Conservation (phyloP, 2,113 vertebrate species). For the Chaetura pelagica region DNA sequence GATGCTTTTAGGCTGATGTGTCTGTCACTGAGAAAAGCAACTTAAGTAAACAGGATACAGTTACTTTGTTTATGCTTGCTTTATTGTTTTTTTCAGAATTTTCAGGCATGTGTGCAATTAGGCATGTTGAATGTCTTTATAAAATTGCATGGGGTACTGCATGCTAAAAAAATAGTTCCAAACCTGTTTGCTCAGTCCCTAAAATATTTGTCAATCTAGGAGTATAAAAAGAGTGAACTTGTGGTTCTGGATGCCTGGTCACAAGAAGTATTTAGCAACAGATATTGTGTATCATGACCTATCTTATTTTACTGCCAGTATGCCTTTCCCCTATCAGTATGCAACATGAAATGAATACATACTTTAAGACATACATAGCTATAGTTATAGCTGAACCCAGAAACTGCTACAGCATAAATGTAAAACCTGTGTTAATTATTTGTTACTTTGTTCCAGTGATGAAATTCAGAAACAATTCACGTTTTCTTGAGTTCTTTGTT, state of each 20-base stretch:
- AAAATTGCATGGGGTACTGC: background rate
- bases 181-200: background rate
- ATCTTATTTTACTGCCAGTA: background rate
- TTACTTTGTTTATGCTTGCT: background rate
- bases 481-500: conserved; percentile 88
- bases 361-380: background rate
- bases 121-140: background rate
- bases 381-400: background rate
- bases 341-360: background rate
- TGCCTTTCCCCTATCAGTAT: background rate
- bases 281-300: background rate
- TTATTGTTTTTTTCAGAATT: background rate
- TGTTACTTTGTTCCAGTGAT: conserved; percentile 79
- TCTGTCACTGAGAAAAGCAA: background rate
- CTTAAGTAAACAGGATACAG: background rate
- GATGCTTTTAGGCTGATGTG: background rate
- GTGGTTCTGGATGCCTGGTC: background rate
- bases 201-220: background rate
- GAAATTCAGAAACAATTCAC: conserved; percentile 80
- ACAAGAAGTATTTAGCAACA: background rate
- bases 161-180: background rate
- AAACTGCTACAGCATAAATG: background rate
- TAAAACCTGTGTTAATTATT: background rate
- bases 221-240: background rate
- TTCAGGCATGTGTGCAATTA: background rate